phyloP scores from a whole-genome alignment of 2,888 invertebrate genomes.

The Sclerodermus sp. region DNA sequence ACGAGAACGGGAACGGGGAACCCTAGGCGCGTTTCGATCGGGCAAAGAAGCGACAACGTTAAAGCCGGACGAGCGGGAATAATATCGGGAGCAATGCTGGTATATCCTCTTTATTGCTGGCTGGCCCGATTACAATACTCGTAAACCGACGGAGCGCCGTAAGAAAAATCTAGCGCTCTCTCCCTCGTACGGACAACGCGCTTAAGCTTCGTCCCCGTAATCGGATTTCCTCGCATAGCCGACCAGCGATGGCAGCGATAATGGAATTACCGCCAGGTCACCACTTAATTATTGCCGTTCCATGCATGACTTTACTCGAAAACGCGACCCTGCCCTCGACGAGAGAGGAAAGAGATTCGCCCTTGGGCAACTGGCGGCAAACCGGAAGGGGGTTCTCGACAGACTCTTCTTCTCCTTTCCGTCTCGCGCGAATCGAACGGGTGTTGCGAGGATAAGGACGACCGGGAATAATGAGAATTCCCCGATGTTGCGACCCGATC shows the following conservation, averaged over 20 bases:
- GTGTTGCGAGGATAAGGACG: too few species aligned
- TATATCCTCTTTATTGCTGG: neutral
- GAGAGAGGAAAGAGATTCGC: too few species aligned
- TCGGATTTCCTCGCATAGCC: constrained; percentile 23
- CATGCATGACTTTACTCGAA: too few species aligned
- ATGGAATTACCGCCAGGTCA: constrained; percentile 33
- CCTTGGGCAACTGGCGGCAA: too few species aligned
- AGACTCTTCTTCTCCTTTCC: too few species aligned
- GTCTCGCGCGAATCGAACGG: too few species aligned
- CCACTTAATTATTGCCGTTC: constrained; percentile 29
- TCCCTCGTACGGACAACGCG: neutral
- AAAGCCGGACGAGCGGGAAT: neutral
- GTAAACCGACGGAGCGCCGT: neutral
- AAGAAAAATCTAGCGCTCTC: neutral
- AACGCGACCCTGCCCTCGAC: too few species aligned
- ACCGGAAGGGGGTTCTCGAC: too few species aligned
- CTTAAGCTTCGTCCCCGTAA: constrained; percentile 13
- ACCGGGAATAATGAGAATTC: constrained; percentile 13
- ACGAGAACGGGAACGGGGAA: too few species aligned
- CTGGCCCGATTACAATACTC: neutral
- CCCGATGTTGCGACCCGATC: constrained; percentile 25
- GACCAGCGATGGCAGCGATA: constrained; percentile 29
- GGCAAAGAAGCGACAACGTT: too few species aligned
- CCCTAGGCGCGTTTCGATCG: too few species aligned
- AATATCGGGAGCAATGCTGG: neutral